Conservation (phyloP, 2,888 invertebrate genomes). For the Acheta domesticus region DNA sequence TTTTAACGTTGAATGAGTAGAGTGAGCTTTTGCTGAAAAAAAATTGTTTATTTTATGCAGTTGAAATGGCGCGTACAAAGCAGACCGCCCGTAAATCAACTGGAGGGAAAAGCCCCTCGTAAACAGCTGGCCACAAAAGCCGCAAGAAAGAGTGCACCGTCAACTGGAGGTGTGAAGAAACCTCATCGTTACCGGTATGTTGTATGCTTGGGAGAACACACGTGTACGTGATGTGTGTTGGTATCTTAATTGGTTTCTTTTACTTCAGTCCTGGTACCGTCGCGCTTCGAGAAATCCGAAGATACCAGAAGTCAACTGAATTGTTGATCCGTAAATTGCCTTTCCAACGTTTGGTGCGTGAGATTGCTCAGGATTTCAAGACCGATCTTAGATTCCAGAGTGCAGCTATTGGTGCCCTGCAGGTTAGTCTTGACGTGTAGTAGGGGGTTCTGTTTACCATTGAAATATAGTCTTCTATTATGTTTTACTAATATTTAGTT, state of each 20-base stretch:
- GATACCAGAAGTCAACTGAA: slow-evolving; percentile 95
- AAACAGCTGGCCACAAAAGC: slow-evolving; percentile 94
- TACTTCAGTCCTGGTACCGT: slow-evolving; percentile 81
- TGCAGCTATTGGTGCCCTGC: slow-evolving; percentile 87
- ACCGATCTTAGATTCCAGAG: slow-evolving; percentile 94
- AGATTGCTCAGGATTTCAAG: slow-evolving; percentile 97
- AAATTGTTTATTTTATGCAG: slow-evolving; percentile 19
- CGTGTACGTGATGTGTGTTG: slow-evolving; percentile 18
- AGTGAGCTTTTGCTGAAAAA: no score
- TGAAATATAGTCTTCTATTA: not conserved
- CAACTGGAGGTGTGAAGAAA: slow-evolving; percentile 94
- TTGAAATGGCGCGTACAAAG: slow-evolving; percentile 92
- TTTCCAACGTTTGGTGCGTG: slow-evolving; percentile 93
- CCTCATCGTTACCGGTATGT: slow-evolving; percentile 82
- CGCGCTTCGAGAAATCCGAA: slow-evolving; percentile 93
- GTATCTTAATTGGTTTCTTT: not conserved
- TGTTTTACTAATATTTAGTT: not conserved
- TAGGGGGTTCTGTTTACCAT: not conserved
- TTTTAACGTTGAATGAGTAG: no score
- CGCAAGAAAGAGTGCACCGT: slow-evolving; percentile 90
- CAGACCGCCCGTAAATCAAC: slow-evolving; percentile 96
- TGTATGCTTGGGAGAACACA: not conserved
- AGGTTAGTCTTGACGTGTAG: no score
- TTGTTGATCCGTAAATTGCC: slow-evolving; percentile 92
- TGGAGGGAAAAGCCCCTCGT: slow-evolving; percentile 93